phyloP scores from a whole-genome alignment of 92 coral and sea anemone species.

The Zoanthus solanderi region DNA sequence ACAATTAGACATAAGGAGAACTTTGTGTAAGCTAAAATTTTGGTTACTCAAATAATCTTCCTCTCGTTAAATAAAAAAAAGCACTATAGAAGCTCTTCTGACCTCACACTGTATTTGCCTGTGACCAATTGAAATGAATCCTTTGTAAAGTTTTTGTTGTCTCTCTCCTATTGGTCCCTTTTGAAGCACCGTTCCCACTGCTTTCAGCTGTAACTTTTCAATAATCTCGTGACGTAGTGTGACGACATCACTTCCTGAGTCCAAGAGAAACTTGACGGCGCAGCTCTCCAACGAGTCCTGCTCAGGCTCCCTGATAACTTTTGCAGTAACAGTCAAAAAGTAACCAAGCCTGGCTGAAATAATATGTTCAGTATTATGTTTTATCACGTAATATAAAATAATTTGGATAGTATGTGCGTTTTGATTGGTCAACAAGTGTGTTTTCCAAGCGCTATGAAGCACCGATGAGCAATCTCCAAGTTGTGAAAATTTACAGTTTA shows the following conservation, averaged over 20 bases:
- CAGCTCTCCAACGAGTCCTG: neutral
- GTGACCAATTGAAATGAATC: constrained; percentile 22
- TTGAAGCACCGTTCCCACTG: constrained; percentile 39
- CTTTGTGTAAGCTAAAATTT: neutral
- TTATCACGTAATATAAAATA: neutral
- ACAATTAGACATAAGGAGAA: too few relatives aligned
- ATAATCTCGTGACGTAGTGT: constrained; percentile 26
- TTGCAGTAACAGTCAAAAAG: constrained; percentile 22
- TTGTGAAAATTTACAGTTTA: too few relatives aligned
- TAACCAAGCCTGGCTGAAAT: constrained; percentile 39
- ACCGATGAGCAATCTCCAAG: too few relatives aligned
- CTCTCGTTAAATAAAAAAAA: too few relatives aligned
- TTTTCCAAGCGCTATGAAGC: too few relatives aligned
- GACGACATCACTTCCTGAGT: constrained; percentile 32
- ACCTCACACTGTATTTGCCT: constrained; percentile 26
- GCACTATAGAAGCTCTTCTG: neutral
- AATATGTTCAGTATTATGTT: constrained; percentile 6
- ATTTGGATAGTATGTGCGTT: too few relatives aligned
- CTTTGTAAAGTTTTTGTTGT: constrained; percentile 31
- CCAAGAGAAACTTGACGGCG: constrained; percentile 38
- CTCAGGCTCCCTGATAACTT: constrained; percentile 14
- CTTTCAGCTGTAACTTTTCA: constrained; percentile 25
- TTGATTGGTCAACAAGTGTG: too few relatives aligned
- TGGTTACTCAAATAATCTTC: neutral
- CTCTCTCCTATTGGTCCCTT: constrained; percentile 34